Percentiles rank a stretch among this genome's conserved stretches.
phyloP scores from a whole-genome alignment of 1,140 invertebrate genomes.

The Lutraria rhynchaena region DNA sequence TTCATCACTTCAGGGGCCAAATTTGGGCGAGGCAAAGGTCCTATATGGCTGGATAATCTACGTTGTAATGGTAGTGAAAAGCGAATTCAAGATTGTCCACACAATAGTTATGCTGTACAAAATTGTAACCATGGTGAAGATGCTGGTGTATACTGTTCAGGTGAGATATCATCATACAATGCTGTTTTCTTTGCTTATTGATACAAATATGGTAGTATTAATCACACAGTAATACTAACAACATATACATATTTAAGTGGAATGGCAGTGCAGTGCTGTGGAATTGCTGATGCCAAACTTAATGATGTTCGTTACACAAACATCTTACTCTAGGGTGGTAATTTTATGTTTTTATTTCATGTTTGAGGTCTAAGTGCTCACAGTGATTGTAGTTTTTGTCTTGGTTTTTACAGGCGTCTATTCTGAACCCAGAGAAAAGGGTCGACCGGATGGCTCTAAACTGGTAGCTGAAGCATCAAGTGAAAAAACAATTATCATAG shows the following conservation, averaged over 20 bases:
- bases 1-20: too few relatives aligned
- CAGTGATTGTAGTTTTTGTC: too few relatives aligned
- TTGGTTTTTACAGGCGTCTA: too few relatives aligned
- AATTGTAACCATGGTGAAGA: conserved; percentile 67
- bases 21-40: conserved; percentile 69
- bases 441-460: not conserved
- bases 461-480: conserved; percentile 1
- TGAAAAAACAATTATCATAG: conserved; percentile 35
- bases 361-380: too few relatives aligned
- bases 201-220: not conserved
- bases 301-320: too few relatives aligned
- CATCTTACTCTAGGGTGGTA: too few relatives aligned
- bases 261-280: too few relatives aligned
- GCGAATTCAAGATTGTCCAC: conserved; percentile 43
- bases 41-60: conserved; percentile 63
- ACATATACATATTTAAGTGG: too few relatives aligned
- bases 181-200: conserved; percentile 1
- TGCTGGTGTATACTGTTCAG: conserved; percentile 58
- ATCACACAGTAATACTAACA: not conserved
- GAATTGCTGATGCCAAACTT: too few relatives aligned
- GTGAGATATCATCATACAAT: not conserved
- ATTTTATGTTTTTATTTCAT: too few relatives aligned
- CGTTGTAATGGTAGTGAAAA: conserved; percentile 56
- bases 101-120: conserved; percentile 55
- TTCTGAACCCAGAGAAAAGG: not conserved